Evolutionary conservation across 2,888 invertebrate genomes (phyloP).

Genomic region (Homarus gammarus): DNA sequence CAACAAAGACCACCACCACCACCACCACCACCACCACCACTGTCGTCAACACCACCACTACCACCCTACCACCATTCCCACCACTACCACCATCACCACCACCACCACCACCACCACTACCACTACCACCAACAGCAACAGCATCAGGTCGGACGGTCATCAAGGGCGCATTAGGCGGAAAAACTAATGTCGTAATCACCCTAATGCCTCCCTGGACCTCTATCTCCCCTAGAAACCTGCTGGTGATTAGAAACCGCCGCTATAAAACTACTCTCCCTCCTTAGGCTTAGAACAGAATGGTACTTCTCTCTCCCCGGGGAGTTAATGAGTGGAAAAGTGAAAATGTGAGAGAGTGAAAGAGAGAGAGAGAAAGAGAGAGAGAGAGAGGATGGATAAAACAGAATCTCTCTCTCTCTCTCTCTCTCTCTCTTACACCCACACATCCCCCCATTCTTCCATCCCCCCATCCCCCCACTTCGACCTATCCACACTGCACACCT

Average conservation of each 20-base stretch:
- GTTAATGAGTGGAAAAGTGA: neutral
- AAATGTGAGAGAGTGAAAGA: neutral
- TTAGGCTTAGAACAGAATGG: too few species aligned
- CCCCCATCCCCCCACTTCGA: neutral
- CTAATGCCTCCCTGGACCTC: constrained; percentile 37
- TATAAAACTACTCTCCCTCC: too few species aligned
- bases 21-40: neutral
- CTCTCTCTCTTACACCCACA: neutral
- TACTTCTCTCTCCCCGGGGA: neutral
- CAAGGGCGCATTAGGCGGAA: constrained; percentile 26
- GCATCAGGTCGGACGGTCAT: constrained; percentile 10
- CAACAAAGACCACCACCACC: neutral
- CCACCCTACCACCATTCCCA: too few species aligned
- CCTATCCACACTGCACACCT: too few species aligned
- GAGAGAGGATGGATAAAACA: neutral
- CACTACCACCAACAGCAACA: neutral
- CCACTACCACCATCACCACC: neutral
- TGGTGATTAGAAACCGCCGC: too few species aligned
- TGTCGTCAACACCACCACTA: too few species aligned
- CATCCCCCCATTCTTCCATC: neutral
- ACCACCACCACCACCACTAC: neutral
- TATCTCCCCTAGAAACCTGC: neutral
- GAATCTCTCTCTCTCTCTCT: neutral
- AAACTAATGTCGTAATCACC: constrained; percentile 42
- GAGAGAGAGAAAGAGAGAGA: constrained; percentile 9